Conservation (phyloP, 1,140 invertebrate genomes). For the Meloidogyne hapla region DNA sequence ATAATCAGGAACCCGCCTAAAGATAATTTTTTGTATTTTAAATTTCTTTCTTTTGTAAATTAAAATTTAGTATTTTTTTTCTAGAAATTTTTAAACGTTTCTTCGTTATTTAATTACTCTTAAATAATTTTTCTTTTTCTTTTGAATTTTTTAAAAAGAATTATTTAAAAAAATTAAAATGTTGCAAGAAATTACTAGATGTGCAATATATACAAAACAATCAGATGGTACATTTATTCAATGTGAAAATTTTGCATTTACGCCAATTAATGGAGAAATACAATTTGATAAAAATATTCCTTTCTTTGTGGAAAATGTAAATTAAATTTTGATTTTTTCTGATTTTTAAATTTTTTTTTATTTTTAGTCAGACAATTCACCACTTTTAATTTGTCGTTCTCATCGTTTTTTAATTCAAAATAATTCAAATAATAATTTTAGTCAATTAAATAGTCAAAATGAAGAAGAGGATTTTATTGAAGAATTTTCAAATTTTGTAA, state of each 20-base stretch:
- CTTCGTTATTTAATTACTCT: too few species aligned
- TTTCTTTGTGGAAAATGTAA: not conserved
- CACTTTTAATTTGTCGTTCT: not conserved
- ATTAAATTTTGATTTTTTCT: not conserved
- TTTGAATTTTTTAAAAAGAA: not conserved
- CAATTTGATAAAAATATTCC: not conserved
- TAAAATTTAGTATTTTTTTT: too few species aligned
- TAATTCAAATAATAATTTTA: not conserved
- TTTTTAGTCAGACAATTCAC: not conserved
- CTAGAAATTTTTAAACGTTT: too few species aligned
- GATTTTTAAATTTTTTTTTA: not conserved
- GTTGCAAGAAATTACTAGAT: not conserved
- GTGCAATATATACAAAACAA: not conserved
- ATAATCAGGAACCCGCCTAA: too few species aligned
- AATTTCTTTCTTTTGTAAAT: too few species aligned
- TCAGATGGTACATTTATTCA: not conserved
- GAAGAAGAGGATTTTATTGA: slow-evolving; percentile 2
- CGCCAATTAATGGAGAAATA: not conserved
- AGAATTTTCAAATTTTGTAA: not conserved
- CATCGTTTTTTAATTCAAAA: not conserved
- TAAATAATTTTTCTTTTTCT: too few species aligned
- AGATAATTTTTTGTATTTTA: too few species aligned
- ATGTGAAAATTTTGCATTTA: not conserved
- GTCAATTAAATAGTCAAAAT: not conserved
- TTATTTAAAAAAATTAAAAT: not conserved